Evolutionary conservation across 2,113 vertebrate species (phyloP).

Genomic region (Calyptommatus sinebrachiatus): DNA sequence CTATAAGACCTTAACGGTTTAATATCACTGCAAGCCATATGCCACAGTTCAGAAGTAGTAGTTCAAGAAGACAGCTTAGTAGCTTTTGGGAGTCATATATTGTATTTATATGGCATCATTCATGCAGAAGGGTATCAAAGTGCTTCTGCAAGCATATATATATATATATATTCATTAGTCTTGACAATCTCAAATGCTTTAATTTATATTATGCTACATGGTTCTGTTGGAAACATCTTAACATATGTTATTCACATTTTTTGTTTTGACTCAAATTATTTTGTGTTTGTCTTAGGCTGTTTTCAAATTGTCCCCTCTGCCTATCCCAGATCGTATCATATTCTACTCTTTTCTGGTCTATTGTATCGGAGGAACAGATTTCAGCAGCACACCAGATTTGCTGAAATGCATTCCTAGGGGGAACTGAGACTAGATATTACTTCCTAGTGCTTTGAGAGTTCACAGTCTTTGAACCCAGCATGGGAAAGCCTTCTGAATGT

Average conservation of each 20-base stretch:
- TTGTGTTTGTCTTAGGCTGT: neutral
- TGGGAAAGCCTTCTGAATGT: no score
- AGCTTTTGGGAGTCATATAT: conserved; percentile 7
- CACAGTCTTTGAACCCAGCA: no score
- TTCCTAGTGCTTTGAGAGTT: no score
- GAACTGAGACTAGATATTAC: no score
- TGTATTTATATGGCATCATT: conserved; percentile 10
- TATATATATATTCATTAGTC: conserved; percentile 27
- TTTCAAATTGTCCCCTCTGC: neutral
- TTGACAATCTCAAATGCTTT: conserved; percentile 10
- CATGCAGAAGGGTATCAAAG: conserved; percentile 29
- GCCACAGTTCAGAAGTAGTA: conserved; percentile 18
- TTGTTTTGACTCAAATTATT: neutral
- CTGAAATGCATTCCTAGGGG: no score
- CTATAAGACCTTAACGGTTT: conserved; percentile 19
- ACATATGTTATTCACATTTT: conserved; percentile 3
- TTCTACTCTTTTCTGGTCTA: no score
- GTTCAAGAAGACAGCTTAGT: conserved; percentile 21
- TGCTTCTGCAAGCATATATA: conserved; percentile 13
- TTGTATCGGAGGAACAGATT: no score
- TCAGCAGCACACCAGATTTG: no score
- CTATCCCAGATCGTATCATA: no score
- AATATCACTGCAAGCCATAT: conserved; percentile 27
- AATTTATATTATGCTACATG: conserved; percentile 1
- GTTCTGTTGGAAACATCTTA: neutral